phyloP scores from a whole-genome alignment of 2,797 vertebrate species.

The Antrozous pallidus region DNA sequence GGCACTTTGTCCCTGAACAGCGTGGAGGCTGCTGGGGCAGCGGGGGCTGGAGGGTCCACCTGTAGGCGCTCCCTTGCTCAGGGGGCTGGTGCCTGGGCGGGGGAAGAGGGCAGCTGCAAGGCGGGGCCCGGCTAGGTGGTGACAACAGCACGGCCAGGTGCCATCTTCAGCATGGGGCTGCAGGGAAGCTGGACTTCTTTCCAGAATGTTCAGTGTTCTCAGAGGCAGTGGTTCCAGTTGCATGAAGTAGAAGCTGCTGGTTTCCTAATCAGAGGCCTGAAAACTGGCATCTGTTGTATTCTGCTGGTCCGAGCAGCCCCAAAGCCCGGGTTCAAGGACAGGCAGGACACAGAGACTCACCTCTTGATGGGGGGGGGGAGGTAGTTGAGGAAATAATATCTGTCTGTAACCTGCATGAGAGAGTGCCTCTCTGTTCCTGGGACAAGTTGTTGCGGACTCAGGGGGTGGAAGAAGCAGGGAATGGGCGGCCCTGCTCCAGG shows the following conservation, averaged over 20 bases:
- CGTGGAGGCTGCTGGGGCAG: background rate
- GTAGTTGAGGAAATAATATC: background rate
- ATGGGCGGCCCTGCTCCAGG: background rate
- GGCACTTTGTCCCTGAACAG: background rate
- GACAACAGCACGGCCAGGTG: accelerated
- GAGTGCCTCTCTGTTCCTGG: background rate
- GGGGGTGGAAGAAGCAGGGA: background rate
- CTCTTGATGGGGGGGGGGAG: background rate
- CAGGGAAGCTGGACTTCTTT: background rate
- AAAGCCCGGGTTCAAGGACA: background rate
- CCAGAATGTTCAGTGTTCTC: background rate
- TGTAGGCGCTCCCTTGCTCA: background rate
- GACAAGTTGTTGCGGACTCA: background rate
- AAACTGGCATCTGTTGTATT: background rate
- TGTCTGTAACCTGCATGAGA: background rate
- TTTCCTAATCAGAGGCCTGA: background rate
- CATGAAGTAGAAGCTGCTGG: background rate
- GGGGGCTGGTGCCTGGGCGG: background rate
- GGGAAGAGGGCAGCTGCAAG: background rate
- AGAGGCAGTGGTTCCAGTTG: background rate
- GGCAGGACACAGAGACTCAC: too few species aligned
- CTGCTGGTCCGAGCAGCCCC: background rate
- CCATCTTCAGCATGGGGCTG: background rate
- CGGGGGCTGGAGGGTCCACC: background rate
- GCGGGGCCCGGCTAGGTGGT: background rate